Percentiles rank a stretch among this genome's conserved stretches.
Conservation (phyloP, 2,797 vertebrate genomes). For the Garrulus glandarius region DNA sequence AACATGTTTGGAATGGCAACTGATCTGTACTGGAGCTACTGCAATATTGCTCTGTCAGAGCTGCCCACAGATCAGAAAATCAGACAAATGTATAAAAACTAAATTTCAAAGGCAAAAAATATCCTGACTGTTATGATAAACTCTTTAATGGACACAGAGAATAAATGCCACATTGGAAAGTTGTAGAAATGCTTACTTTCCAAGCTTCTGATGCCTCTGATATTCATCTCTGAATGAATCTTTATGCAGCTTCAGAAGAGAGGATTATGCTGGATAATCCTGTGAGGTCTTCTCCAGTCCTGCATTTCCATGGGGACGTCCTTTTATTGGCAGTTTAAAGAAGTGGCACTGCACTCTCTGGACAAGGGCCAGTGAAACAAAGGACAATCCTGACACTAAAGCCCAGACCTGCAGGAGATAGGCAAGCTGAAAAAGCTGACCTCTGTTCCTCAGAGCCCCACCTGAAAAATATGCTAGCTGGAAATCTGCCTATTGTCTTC, state of each 20-base stretch:
- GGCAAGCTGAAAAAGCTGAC: neutral
- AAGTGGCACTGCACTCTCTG: neutral
- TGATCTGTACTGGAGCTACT: neutral
- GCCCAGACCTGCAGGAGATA: neutral
- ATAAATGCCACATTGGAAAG: neutral
- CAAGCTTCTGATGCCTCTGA: neutral
- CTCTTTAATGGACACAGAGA: neutral
- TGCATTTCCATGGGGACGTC: neutral
- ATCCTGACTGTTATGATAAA: neutral
- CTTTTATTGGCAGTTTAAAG: neutral
- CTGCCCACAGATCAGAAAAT: neutral
- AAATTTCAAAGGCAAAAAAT: neutral
- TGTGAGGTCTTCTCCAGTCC: neutral
- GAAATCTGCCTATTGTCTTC: neutral
- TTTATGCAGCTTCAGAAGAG: neutral
- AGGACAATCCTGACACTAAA: neutral
- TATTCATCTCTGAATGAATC: neutral
- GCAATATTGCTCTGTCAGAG: neutral
- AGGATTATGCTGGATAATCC: neutral
- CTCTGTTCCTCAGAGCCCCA: neutral
- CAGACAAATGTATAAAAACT: neutral
- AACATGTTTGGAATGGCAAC: neutral
- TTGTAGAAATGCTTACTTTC: neutral
- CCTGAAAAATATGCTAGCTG: neutral
- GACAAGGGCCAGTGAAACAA: neutral